phyloP scores from a whole-genome alignment of 2,888 invertebrate genomes.

The Platycheirus albimanus region DNA sequence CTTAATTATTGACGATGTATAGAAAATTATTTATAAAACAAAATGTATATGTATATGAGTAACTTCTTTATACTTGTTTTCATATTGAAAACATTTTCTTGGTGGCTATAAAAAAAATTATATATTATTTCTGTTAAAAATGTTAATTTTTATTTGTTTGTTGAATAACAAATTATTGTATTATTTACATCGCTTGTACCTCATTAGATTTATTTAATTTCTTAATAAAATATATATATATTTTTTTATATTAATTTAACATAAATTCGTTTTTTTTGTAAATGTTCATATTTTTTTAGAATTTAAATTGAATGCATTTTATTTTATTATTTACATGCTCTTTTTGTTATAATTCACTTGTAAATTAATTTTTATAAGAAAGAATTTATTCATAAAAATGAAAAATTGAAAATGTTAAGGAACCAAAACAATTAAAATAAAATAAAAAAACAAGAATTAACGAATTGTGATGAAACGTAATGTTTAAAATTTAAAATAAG shows the following conservation, averaged over 20 bases:
- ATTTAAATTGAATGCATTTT: slow-evolving; percentile 48
- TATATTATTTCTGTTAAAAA: slow-evolving; percentile 42
- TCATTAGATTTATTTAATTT: slow-evolving; percentile 65
- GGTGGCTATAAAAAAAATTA: slow-evolving; percentile 57
- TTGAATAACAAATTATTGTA: slow-evolving; percentile 46
- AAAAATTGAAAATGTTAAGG: slow-evolving; percentile 25
- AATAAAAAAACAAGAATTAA: slow-evolving; percentile 29
- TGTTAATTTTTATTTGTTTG: slow-evolving; percentile 4
- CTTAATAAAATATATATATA: slow-evolving; percentile 9
- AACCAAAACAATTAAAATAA: slow-evolving; percentile 32
- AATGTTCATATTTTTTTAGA: slow-evolving; percentile 12
- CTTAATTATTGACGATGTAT: slow-evolving; percentile 12
- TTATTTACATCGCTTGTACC: slow-evolving; percentile 72
- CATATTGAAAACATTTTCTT: slow-evolving; percentile 69
- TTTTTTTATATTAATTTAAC: slow-evolving; percentile 27
- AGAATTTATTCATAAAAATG: slow-evolving; percentile 45
- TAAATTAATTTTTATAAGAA: slow-evolving; percentile 65
- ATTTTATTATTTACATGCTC: slow-evolving; percentile 2
- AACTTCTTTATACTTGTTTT: slow-evolving; percentile 61
- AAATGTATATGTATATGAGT: slow-evolving; percentile 23
- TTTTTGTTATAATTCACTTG: slow-evolving; percentile 62
- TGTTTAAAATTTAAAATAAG: slow-evolving; percentile 30
- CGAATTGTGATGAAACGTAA: slow-evolving; percentile 62
- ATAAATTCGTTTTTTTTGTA: slow-evolving; percentile 32
- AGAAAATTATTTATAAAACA: slow-evolving; percentile 19